Evolutionary conservation across 2,888 invertebrate species (phyloP), one percentile per base, ranked within the genome.

Genomic region (Dexiosoma caninum): DNA sequence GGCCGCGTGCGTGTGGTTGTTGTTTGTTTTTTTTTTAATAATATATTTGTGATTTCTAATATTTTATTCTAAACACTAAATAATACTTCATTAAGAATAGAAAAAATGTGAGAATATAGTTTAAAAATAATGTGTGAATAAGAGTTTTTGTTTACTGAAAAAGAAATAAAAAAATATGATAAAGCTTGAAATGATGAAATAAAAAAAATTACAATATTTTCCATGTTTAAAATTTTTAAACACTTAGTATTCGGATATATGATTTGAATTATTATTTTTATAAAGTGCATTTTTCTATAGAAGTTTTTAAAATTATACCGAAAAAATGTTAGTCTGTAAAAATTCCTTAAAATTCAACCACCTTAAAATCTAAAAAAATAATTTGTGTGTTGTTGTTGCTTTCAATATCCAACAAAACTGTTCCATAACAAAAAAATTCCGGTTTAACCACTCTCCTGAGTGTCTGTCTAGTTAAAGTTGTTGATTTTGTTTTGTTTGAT

Each of bases 381-480:
- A 32, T 71, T 64, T 64, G 49, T 62, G n/a, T 62, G 51, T 49
- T 66, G 35, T 49, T 67, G 32, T 53, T 57, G 16, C 30, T 67
- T 23, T 59, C 59, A 55, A 66, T 66, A 40, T 10, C 37, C 40
- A 71, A n/a, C 40, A 51, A 62, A 77, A 67, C 46, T 37, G 71
- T 57, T 35, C 69, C 60, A 70, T 19, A 70, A 70, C 57, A 30
- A 77, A 75, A 64, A 77, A 77, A 72, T n/a, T 81, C 81, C 81
- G 81, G 81, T 78, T 81, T 78, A 78, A 78, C 81, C 78, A 78
- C 81, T 81, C 81, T 60, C 32, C 42, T 72, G 46, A 57, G 35
- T 62, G 72, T 69, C 23, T 60, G 59, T 75, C 59, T 64, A 37
- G 27, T 49, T 14, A 37, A 12, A 57, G 64, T 27, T 55, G 30